Percentiles rank a stretch among this genome's conserved stretches.
These are phyloP conservation scores for Phalacrocorax aristotelis DNA, from an alignment of 2,113 vertebrate species.

Conservation along the genomic window DNA sequence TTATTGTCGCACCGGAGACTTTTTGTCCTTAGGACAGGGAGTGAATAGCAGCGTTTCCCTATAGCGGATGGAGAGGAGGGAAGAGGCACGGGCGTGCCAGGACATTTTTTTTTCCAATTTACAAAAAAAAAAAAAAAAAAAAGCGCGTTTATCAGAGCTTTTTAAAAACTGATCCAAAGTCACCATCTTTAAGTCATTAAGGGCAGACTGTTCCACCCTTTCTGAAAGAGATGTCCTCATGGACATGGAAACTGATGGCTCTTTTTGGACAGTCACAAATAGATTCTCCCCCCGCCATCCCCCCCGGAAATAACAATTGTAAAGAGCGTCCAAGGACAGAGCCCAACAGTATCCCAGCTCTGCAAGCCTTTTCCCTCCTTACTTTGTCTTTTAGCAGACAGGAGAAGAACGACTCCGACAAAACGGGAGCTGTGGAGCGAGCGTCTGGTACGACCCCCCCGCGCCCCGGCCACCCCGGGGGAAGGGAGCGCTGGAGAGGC, in stretches of 20 bases:
- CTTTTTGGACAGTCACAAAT: neutral
- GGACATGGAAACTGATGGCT: neutral
- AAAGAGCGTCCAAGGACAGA: neutral
- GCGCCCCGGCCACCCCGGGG: too few relatives aligned
- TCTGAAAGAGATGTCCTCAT: neutral
- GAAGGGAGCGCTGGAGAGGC: neutral
- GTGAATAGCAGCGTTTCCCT: neutral
- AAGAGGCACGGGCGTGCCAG: neutral
- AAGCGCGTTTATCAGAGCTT: neutral
- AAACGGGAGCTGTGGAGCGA: neutral
- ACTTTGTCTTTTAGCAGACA: neutral
- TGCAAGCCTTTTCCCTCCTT: neutral
- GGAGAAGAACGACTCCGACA: neutral
- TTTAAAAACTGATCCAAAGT: neutral
- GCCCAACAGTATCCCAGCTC: neutral
- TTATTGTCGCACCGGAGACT: conserved; percentile 25
- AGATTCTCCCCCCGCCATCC: neutral
- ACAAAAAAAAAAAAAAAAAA: neutral
- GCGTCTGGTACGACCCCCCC: too few relatives aligned
- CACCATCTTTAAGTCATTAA: conserved; percentile 24
- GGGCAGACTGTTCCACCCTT: neutral
- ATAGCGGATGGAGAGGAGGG: neutral
- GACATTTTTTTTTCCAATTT: neutral
- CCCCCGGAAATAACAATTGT: neutral
- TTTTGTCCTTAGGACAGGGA: neutral